Percentiles rank a stretch among this genome's conserved stretches.
These are phyloP conservation scores for Agelastica alni DNA, from an alignment of 2,888 invertebrate genomes.

Conservation along the genomic window DNA sequence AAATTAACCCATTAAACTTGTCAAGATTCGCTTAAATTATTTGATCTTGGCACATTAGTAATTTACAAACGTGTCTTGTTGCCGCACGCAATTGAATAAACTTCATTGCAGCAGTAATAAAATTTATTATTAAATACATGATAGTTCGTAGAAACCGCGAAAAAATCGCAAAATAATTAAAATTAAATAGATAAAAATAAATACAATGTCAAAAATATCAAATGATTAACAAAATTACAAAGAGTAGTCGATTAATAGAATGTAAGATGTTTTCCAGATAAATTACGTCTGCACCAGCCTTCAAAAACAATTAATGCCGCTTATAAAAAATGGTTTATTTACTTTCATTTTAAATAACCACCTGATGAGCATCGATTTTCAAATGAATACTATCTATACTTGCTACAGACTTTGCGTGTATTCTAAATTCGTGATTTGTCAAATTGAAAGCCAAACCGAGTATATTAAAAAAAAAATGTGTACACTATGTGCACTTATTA, in stretches of 20 bases:
- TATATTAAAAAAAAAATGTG: too few relatives aligned
- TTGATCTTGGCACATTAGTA: constrained; percentile 21
- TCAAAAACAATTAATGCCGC: not conserved
- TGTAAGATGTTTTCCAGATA: not conserved
- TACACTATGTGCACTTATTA: too few relatives aligned
- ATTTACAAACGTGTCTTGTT: constrained; percentile 12
- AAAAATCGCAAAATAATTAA: not conserved
- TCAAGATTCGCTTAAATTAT: too few relatives aligned
- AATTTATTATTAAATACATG: too few relatives aligned
- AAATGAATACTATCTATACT: too few relatives aligned
- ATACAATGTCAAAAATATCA: constrained; percentile 1
- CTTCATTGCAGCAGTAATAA: too few relatives aligned
- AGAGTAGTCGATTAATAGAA: constrained; percentile 4
- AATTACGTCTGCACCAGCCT: constrained; percentile 12
- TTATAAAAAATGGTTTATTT: not conserved
- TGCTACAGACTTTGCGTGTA: too few relatives aligned
- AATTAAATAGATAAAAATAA: not conserved
- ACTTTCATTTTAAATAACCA: not conserved
- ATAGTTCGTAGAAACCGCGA: constrained; percentile 4
- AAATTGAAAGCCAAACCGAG: too few relatives aligned
- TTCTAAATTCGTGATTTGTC: too few relatives aligned
- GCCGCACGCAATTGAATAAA: too few relatives aligned
- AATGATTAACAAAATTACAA: constrained; percentile 6
- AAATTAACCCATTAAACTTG: too few relatives aligned
- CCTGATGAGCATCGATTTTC: too few relatives aligned